These are phyloP conservation scores for Apostichopus japonicus DNA, from an alignment of 35 echinoderm and acorn worm species.

Conservation along the genomic window DNA sequence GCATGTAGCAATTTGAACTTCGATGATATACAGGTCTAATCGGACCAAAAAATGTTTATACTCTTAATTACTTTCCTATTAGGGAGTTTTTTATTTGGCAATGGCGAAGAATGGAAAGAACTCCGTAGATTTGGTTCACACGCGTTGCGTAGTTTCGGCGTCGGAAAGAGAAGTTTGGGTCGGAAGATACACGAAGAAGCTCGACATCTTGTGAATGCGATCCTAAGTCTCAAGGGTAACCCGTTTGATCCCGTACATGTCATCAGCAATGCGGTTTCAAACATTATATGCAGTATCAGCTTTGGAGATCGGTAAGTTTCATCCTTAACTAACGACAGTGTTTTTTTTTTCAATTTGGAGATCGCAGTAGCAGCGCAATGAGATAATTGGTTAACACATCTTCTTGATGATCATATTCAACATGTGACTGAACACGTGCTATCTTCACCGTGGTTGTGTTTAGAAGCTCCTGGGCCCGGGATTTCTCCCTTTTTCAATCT, in stretches of 20 bases:
- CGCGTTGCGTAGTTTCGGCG: conserved; percentile 47
- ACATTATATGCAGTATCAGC: conserved; percentile 50
- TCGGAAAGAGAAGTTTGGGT: conserved; percentile 53
- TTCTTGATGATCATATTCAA: too few relatives aligned
- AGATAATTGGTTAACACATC: too few relatives aligned
- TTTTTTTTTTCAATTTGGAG: too few relatives aligned
- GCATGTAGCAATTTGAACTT: too few relatives aligned
- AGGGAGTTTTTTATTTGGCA: conserved; percentile 16
- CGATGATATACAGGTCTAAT: too few relatives aligned
- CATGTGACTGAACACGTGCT: too few relatives aligned
- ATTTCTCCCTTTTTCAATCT: too few relatives aligned
- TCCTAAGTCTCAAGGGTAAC: not conserved
- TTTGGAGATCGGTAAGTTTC: conserved; percentile 43
- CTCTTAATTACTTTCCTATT: not conserved
- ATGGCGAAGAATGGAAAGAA: conserved; percentile 52
- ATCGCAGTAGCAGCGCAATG: too few relatives aligned
- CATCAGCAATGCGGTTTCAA: conserved; percentile 40
- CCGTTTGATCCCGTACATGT: conserved; percentile 37
- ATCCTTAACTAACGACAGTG: too few relatives aligned
- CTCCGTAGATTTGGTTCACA: conserved; percentile 22
- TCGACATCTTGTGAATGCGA: not conserved
- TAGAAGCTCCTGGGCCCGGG: too few relatives aligned
- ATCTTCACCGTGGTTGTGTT: too few relatives aligned
- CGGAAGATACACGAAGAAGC: conserved; percentile 23
- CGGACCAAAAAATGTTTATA: too few relatives aligned